phyloP scores from a whole-genome alignment of 1,140 invertebrate species.

The Dendrolimus kikuchii region DNA sequence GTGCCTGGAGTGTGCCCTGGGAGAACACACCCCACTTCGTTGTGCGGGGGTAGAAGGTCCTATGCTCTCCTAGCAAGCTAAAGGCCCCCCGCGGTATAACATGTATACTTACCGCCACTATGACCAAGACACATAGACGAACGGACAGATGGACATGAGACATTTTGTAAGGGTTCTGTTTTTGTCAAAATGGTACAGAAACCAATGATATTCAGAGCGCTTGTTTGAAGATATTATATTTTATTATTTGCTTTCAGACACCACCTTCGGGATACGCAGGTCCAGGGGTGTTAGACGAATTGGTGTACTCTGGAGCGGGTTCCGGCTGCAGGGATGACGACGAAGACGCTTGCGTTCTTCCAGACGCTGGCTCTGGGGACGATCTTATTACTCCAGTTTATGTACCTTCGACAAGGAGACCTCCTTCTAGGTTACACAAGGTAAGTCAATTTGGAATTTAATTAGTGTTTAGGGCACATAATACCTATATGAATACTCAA shows the following conservation, averaged over 20 bases:
- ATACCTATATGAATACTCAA: too few relatives aligned
- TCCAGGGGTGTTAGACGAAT: slow-evolving; percentile 84
- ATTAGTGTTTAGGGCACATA: background rate
- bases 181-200: too few relatives aligned
- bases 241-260: slow-evolving; percentile 73
- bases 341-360: slow-evolving; percentile 87
- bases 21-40: too few relatives aligned
- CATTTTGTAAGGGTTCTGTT: too few relatives aligned
- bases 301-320: slow-evolving; percentile 91
- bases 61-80: too few relatives aligned
- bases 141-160: too few relatives aligned
- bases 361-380: slow-evolving; percentile 87
- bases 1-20: too few relatives aligned
- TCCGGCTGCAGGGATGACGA: slow-evolving; percentile 91
- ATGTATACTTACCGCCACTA: too few relatives aligned
- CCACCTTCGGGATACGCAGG: slow-evolving; percentile 86
- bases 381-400: slow-evolving; percentile 94
- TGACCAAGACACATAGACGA: too few relatives aligned
- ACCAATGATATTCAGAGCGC: too few relatives aligned
- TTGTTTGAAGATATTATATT: background rate
- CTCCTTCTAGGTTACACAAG: slow-evolving; percentile 72
- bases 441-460: slow-evolving; percentile 13
- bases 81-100: too few relatives aligned
- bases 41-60: too few relatives aligned
- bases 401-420: slow-evolving; percentile 84